These are phyloP conservation scores for Halesus radiatus DNA, from an alignment of 1,140 invertebrate species.

Conservation along the genomic window DNA sequence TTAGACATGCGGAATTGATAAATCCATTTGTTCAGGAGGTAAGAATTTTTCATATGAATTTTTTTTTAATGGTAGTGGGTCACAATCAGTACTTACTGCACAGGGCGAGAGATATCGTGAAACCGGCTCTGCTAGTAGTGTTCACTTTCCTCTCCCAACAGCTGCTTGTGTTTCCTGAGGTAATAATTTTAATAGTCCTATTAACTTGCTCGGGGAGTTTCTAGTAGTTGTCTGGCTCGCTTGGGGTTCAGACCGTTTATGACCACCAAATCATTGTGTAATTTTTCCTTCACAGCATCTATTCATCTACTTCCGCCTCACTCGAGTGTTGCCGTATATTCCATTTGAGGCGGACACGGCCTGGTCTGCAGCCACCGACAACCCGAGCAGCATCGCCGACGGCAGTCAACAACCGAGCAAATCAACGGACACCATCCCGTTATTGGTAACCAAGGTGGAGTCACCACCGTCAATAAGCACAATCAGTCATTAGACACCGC, in stretches of 20 bases:
- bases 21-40: too few species aligned
- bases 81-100: too few species aligned
- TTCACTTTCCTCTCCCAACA: too few species aligned
- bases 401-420: slow-evolving; percentile 15
- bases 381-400: slow-evolving; percentile 21
- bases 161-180: too few species aligned
- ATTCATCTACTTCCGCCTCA: slow-evolving; percentile 49
- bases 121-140: too few species aligned
- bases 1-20: too few species aligned
- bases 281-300: slow-evolving; percentile 49
- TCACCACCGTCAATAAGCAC: slow-evolving; percentile 36
- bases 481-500: slow-evolving; percentile 14
- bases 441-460: slow-evolving; percentile 51
- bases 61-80: too few species aligned
- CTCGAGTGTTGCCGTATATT: slow-evolving; percentile 49
- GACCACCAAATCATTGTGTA: background rate
- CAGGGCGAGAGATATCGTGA: too few species aligned
- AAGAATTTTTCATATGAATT: too few species aligned
- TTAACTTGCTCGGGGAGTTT: too few species aligned
- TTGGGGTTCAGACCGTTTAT: background rate
- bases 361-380: slow-evolving; percentile 31
- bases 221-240: too few species aligned
- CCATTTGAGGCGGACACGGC: slow-evolving; percentile 48
- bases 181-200: too few species aligned
- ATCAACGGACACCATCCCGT: slow-evolving; percentile 51